Percentiles rank a stretch among this genome's conserved stretches.
phyloP scores from a whole-genome alignment of 2,797 vertebrate genomes.

The Knipowitschia caucasica region DNA sequence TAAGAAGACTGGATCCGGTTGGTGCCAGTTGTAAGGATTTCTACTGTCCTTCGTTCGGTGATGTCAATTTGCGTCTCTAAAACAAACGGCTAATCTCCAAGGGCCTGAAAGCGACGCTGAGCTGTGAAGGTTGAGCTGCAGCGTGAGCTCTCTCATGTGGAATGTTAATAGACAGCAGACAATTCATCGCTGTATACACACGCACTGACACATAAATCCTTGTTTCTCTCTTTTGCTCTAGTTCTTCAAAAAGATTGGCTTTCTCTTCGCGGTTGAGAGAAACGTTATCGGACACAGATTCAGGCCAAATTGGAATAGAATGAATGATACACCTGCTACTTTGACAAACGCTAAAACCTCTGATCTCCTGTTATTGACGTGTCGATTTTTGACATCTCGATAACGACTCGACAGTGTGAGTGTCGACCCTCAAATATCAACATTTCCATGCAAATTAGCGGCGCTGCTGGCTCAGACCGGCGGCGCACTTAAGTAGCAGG shows the following conservation, averaged over 20 bases:
- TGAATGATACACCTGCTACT: slow-evolving; percentile 30
- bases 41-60: slow-evolving; percentile 6
- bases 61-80: slow-evolving; percentile 15
- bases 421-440: slow-evolving; percentile 19
- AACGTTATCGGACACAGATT: slow-evolving; percentile 34
- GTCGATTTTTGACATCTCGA: slow-evolving; percentile 24
- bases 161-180: slow-evolving; percentile 44
- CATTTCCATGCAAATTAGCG: slow-evolving; percentile 43
- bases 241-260: slow-evolving; percentile 36
- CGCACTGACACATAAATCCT: slow-evolving; percentile 1
- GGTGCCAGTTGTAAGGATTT: neutral
- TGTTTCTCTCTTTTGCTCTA: neutral
- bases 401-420: slow-evolving; percentile 19
- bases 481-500: slow-evolving; percentile 31
- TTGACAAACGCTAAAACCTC: slow-evolving; percentile 24
- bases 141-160: slow-evolving; percentile 24
- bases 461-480: slow-evolving; percentile 19
- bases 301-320: slow-evolving; percentile 43
- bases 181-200: neutral
- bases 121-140: slow-evolving; percentile 29
- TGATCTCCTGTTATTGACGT: slow-evolving; percentile 27
- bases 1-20: too few relatives aligned
- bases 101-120: slow-evolving; percentile 31
- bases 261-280: slow-evolving; percentile 17
- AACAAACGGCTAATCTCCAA: slow-evolving; percentile 38